Evolutionary conservation across 1,140 invertebrate species (phyloP).

Genomic region (Drosophila miranda): DNA sequence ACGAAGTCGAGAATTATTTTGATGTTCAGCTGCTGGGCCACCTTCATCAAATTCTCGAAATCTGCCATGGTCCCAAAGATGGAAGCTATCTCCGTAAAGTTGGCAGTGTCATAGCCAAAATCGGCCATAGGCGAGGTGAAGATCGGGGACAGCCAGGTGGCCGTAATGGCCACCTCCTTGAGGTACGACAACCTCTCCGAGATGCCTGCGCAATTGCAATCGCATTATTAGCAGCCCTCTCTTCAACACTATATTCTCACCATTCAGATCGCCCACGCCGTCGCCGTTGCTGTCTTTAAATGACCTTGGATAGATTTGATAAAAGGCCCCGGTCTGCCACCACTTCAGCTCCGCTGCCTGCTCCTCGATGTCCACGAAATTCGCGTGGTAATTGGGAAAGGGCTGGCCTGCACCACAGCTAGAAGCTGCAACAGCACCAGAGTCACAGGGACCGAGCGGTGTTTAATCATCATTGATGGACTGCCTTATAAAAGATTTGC

Average conservation of each 20-base stretch:
- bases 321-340: constrained; percentile 87
- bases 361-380: constrained; percentile 47
- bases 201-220: constrained; percentile 82
- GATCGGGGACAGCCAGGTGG: constrained; percentile 87
- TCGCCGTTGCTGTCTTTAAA: constrained; percentile 89
- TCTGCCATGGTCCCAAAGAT: constrained; percentile 89
- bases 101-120: constrained; percentile 88
- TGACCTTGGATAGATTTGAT: constrained; percentile 88
- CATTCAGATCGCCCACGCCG: constrained; percentile 89
- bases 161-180: constrained; percentile 85
- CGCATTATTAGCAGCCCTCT: not conserved
- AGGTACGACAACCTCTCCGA: constrained; percentile 86
- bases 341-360: constrained; percentile 81
- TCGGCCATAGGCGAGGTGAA: constrained; percentile 85
- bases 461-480: not conserved
- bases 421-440: constrained; percentile 37
- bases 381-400: constrained; percentile 71
- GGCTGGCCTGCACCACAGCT: constrained; percentile 20
- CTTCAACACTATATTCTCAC: constrained; percentile 78
- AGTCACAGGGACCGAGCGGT: constrained; percentile 11
- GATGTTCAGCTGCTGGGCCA: constrained; percentile 84
- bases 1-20: constrained; percentile 93
- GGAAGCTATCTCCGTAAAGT: constrained; percentile 86
- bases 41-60: constrained; percentile 86
- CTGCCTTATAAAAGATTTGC: not conserved